Evolutionary conservation across 1,140 invertebrate species (phyloP).

Genomic region (Tenebrio molitor): DNA sequence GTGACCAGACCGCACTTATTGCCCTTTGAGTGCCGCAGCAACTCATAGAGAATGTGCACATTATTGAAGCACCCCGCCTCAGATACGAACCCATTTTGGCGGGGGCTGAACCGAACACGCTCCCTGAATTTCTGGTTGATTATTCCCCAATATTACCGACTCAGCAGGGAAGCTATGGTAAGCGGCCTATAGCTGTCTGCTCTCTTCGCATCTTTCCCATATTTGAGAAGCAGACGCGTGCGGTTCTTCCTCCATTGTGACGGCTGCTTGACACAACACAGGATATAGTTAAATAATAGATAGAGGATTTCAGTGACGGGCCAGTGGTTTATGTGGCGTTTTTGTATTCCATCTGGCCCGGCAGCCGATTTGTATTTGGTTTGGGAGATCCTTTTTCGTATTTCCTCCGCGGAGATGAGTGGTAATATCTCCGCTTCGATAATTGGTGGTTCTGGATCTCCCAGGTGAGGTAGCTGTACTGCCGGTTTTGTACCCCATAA

Average conservation of each 20-base stretch:
- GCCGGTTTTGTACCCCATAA: slow-evolving; percentile 12
- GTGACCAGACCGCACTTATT: slow-evolving; percentile 29
- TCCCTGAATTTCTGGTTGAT: slow-evolving; percentile 52
- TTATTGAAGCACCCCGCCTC: slow-evolving; percentile 52
- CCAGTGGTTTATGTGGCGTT: not conserved
- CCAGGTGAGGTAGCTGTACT: not conserved
- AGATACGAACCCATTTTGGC: slow-evolving; percentile 56
- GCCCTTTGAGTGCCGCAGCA: slow-evolving; percentile 43
- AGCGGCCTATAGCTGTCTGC: slow-evolving; percentile 56
- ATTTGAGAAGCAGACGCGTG: slow-evolving; percentile 58
- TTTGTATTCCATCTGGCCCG: not conserved
- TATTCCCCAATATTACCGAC: slow-evolving; percentile 55
- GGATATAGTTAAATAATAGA: not conserved
- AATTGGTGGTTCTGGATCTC: not conserved
- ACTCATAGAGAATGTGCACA: slow-evolving; percentile 46
- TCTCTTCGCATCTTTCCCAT: slow-evolving; percentile 49
- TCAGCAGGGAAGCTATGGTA: slow-evolving; percentile 48
- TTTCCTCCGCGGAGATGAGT: not conserved
- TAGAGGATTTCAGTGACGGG: not conserved
- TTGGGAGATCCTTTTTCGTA: not conserved
- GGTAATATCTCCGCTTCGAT: not conserved
- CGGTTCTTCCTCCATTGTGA: slow-evolving; percentile 49
- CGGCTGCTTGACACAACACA: slow-evolving; percentile 37
- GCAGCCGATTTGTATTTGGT: not conserved
- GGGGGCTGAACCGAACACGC: slow-evolving; percentile 13